Evolutionary conservation across 2,113 vertebrate genomes (phyloP).

Genomic region (Vanacampus margaritifer): DNA sequence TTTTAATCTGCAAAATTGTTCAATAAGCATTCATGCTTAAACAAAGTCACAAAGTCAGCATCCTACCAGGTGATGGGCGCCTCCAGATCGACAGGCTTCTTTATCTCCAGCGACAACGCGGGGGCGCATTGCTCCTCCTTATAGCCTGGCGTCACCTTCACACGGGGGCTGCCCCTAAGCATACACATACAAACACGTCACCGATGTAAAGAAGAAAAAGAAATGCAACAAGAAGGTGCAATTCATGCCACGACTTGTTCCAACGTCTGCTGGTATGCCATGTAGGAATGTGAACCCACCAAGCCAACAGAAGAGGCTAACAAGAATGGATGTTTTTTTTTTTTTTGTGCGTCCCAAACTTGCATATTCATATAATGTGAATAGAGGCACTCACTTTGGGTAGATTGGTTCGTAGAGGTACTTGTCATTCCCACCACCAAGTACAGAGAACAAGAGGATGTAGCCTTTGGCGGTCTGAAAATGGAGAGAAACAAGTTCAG

Average conservation of each 20-base stretch:
- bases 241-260: constrained; percentile 8
- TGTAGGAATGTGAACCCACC: constrained; percentile 38
- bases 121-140: constrained; percentile 97
- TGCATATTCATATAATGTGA: no score
- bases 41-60: neutral
- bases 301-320: neutral
- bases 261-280: constrained; percentile 33
- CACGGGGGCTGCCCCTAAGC: constrained; percentile 84
- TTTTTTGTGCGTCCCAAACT: no score
- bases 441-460: constrained; percentile 90
- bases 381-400: constrained; percentile 83
- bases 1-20: no score
- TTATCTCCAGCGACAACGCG: constrained; percentile 89
- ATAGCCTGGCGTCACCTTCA: constrained; percentile 87
- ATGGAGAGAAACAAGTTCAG: constrained; percentile 12
- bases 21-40: no score
- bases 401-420: constrained; percentile 93
- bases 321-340: neutral
- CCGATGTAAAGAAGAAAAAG: neutral
- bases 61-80: constrained; percentile 90
- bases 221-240: neutral
- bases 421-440: constrained; percentile 82
- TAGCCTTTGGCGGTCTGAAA: constrained; percentile 94
- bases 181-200: constrained; percentile 16
- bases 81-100: constrained; percentile 91